A percentile compares a stretch with the other conserved stretches of the same genome.
Evolutionary conservation across 2,888 invertebrate genomes (phyloP).

Genomic region (Oscheius sp.): DNA sequence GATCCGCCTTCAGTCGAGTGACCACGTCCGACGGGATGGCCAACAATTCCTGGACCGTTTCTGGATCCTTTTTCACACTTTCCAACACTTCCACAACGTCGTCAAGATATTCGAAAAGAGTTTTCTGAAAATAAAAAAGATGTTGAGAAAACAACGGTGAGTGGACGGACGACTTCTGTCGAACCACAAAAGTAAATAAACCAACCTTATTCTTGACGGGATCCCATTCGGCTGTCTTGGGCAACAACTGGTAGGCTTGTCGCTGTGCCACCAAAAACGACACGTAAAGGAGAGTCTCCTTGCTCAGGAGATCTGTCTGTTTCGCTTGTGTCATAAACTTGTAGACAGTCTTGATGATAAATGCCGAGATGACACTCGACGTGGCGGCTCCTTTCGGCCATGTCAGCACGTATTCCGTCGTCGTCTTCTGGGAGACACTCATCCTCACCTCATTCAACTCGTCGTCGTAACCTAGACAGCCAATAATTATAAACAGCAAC

Average conservation of each 20-base stretch:
- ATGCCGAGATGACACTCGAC: constrained; percentile 1
- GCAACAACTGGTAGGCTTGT: neutral
- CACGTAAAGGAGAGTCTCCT: neutral
- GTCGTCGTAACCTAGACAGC: too few relatives aligned
- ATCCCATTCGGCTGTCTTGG: neutral
- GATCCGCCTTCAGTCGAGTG: neutral
- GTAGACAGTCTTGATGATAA: neutral
- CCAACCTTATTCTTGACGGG: neutral
- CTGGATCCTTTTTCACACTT: neutral
- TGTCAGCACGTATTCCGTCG: neutral
- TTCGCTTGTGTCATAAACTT: neutral
- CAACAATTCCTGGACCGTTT: too few relatives aligned
- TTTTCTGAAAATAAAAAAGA: neutral
- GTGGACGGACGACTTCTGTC: too few relatives aligned
- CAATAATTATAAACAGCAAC: neutral
- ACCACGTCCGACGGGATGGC: neutral
- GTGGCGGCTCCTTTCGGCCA: neutral
- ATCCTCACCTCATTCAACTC: neutral
- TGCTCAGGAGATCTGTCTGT: neutral
- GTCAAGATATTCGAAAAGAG: neutral
- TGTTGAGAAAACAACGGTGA: too few relatives aligned
- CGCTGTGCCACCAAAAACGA: constrained; percentile 11
- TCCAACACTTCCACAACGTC: neutral
- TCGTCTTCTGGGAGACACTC: neutral
- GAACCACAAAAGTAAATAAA: neutral